Conservation (phyloP, 1,140 invertebrate genomes). For the Diorhabda sublineata region DNA sequence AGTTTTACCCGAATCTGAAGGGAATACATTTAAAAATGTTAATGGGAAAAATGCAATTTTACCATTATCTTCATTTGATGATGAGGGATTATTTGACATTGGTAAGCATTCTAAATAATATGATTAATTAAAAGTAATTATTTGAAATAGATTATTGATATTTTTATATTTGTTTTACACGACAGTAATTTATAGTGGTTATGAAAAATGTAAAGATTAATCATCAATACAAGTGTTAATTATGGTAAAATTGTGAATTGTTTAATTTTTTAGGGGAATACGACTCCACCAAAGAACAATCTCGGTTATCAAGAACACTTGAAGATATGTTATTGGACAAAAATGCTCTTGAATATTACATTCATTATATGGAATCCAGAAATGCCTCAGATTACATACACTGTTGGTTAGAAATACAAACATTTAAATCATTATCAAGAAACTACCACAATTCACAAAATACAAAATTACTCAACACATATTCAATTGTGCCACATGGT, state of each 20-base stretch:
- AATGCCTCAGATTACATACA: slow-evolving; percentile 57
- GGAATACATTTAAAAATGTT: not conserved
- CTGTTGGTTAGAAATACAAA: slow-evolving; percentile 72
- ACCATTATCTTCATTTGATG: slow-evolving; percentile 33
- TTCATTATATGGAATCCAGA: slow-evolving; percentile 66
- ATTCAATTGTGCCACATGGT: slow-evolving; percentile 26
- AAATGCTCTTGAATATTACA: slow-evolving; percentile 66
- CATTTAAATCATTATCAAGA: slow-evolving; percentile 50
- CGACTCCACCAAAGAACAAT: slow-evolving; percentile 40
- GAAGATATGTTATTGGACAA: slow-evolving; percentile 64
- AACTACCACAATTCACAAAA: slow-evolving; percentile 4
- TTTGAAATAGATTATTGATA: not conserved
- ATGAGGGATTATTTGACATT: slow-evolving; percentile 41
- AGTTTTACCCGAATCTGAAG: not conserved
- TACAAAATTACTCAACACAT: slow-evolving; percentile 16
- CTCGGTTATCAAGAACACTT: slow-evolving; percentile 60
- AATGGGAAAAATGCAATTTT: not conserved
- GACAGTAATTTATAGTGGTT: no score
- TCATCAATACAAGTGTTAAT: no score
- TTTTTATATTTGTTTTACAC: no score
- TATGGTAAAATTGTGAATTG: not conserved
- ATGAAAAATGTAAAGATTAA: no score
- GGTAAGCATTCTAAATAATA: slow-evolving; percentile 23
- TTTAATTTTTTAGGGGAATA: slow-evolving; percentile 29
- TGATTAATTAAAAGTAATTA: not conserved